phyloP scores from a whole-genome alignment of 2,113 vertebrate genomes.

The Caranx melampygus region DNA sequence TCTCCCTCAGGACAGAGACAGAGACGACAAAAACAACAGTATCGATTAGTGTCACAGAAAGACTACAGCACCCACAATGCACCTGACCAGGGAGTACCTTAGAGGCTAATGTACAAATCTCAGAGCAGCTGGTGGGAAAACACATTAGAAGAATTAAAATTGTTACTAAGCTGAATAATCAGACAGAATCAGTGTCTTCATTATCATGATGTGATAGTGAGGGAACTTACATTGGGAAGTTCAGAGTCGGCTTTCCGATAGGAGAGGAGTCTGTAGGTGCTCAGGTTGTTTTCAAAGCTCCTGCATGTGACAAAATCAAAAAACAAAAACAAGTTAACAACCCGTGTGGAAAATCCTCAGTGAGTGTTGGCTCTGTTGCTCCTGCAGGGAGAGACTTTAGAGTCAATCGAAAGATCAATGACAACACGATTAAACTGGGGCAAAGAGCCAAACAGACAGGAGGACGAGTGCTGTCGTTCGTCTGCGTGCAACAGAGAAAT shows the following conservation, averaged over 20 bases:
- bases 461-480: not conserved
- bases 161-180: not conserved
- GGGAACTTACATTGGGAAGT: conserved; percentile 79
- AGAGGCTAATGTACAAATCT: conserved; percentile 55
- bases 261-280: conserved; percentile 91
- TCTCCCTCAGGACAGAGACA: conserved; percentile 50
- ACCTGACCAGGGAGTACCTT: conserved; percentile 64
- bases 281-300: conserved; percentile 93
- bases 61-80: conserved; percentile 58
- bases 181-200: not conserved
- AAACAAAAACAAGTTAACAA: not conserved
- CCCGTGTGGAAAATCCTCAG: not conserved
- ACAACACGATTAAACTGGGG: conserved; percentile 6
- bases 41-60: conserved; percentile 68
- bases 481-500: no score
- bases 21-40: conserved; percentile 39
- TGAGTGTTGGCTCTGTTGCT: not conserved
- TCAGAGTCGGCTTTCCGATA: conserved; percentile 85
- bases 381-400: not conserved
- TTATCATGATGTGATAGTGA: not conserved
- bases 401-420: not conserved
- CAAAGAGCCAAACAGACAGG: not conserved
- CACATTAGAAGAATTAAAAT: conserved; percentile 35
- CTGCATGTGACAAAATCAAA: conserved; percentile 70
- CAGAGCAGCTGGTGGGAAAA: conserved; percentile 66